Base-by-base conservation (phyloP, 92 coral and sea anemone species). In the Paramuricea clavata region DNA sequence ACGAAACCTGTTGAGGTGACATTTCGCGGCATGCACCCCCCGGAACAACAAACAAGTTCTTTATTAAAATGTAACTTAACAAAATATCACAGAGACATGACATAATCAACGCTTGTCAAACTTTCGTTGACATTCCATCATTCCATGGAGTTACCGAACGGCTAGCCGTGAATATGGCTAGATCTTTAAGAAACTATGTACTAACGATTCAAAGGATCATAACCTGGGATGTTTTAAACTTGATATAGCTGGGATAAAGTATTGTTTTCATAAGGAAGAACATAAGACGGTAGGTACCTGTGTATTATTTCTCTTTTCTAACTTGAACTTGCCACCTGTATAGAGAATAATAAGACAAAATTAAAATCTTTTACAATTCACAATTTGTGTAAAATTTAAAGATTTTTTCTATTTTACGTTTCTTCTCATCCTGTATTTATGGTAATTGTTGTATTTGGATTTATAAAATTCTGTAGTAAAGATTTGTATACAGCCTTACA, bases 11-110 rank as follows among this genome's bases (percentile, higher is more conserved):
- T 26, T 57, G 28, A 30, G 79, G 4, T 35, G 91, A 6, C 86
- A 78, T 26, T 89, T 88, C 32, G 39, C 85, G 76, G 91, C 91
- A 47, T 87, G 81, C 89, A 90, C 90, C 82, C 87, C 90, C 32
- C 90, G 90, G 15, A 81, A 83, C 16, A 74, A 71, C 33, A 94
- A 94, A 5, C 62, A 54, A 21, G 25, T 21, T 54, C 19, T 16
- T 17, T 9, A 54, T 6, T 17, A 54, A 16, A 54, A 19, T 54
- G 4, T 54, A 19, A 54, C 27, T 5, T 5, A 54, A 8, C 21
- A 19, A 54, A 54, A 54, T 30, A 70, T 70, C 23, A 1, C 33
- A 17, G 6, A 25, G 26, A 0, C n/a, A 44, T 73, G 79, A 73
- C 79, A 73, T 73, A 43, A 73, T 73, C 35, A 73, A 34, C 43